Evolutionary conservation across 2,113 vertebrate species (phyloP), one percentile per base, ranked within the genome.

Genomic region (Dendropsophus ebraccatus): DNA sequence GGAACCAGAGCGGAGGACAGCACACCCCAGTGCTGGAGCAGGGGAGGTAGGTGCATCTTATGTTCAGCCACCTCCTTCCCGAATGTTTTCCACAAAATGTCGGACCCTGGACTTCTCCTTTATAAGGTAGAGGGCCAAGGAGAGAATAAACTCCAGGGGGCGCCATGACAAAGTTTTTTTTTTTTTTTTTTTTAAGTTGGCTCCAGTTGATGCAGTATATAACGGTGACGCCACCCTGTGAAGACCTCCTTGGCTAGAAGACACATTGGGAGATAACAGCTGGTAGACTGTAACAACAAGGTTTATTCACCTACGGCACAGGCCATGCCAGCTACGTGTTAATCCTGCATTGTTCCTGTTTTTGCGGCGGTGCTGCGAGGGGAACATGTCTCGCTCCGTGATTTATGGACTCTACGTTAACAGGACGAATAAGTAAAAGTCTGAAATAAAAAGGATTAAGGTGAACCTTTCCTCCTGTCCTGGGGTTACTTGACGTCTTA

Each of bases 381-480:
- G 25, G 28, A 25, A 21, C 3, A 47, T n/a, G 60, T 60, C 0
- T 41, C 47, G 35, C 10, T 25, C 13, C 35, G 28, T 65, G 37
- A 45, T 32, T 70, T 67, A 67, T 67, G 41, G 45, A 56, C 79
- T 81, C 60, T 11, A 6, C 62, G 5, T 82, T 82, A 17, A 50
- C 25, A 81, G 58, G 8, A 8, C 60, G 69, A 81, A 81, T 50
- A 81, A 67, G 45, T 81, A 50, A 49, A 67, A 67, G 25, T 37
- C 54, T 62, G 35, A 25, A 80, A 62, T 80, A 69, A 67, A 67
- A 47, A 32, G 62, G 60, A 70, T 82, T 82, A 82, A n/a, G 25
- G 9, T 65, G 35, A 28, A 28, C 62, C 41, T 69, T 67, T 69
- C 60, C 62, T 65, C 80, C 45, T 32, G 62, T 82, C 80, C 80